These are phyloP conservation scores for Hippasteria phrygiana DNA, from an alignment of 53 echinoderm and acorn worm genomes.

Conservation along the genomic window DNA sequence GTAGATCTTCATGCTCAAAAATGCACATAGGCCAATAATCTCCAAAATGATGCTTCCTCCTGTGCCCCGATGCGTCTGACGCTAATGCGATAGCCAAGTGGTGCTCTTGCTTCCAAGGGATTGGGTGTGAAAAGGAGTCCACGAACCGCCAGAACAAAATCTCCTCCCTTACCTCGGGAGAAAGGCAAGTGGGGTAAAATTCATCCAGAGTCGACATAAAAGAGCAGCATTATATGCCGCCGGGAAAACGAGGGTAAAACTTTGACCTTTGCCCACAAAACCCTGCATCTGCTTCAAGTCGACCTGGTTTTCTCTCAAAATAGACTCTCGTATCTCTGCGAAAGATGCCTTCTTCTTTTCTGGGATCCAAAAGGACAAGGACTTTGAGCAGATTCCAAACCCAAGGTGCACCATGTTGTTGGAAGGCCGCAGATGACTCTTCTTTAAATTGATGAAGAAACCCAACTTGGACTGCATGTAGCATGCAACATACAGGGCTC, in stretches of 20 bases:
- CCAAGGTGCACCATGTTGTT: constrained; percentile 32
- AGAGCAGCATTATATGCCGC: constrained; percentile 27
- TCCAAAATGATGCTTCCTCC: background rate
- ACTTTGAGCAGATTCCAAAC: constrained; percentile 10
- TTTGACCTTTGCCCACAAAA: too few species aligned
- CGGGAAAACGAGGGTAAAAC: constrained; percentile 21
- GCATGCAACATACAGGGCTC: too few species aligned
- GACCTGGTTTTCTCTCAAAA: constrained; percentile 1
- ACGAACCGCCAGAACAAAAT: too few species aligned
- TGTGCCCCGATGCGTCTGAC: constrained; percentile 33
- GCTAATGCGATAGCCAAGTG: constrained; percentile 9
- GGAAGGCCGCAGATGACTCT: background rate
- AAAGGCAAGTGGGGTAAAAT: background rate
- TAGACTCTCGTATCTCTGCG: constrained; percentile 28
- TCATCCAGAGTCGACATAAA: constrained; percentile 12
- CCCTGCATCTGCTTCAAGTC: too few species aligned
- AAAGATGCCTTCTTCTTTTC: constrained; percentile 23
- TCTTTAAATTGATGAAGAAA: too few species aligned
- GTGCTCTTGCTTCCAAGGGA: constrained; percentile 20
- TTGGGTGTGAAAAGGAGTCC: too few species aligned
- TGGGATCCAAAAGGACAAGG: background rate
- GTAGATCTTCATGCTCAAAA: background rate
- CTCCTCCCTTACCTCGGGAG: constrained; percentile 1
- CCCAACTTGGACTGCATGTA: background rate
- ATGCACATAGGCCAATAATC: constrained; percentile 17